Conservation (phyloP, 23 tunicate genomes). For the Ascidia mentula region DNA sequence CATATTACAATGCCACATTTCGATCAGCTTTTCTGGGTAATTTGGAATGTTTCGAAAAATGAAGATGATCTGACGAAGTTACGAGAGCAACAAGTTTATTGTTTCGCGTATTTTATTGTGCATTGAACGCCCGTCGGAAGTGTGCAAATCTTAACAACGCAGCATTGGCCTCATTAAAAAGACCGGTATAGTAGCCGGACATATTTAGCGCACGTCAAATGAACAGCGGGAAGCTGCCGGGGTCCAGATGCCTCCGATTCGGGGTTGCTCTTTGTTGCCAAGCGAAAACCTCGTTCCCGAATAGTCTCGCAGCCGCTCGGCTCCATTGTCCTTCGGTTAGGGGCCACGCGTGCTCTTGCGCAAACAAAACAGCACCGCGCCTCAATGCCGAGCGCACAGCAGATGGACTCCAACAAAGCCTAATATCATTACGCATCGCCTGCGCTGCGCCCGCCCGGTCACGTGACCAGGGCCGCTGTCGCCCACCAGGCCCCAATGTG, state of each 20-base stretch:
- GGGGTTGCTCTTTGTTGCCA: not conserved
- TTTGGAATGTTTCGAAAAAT: no score
- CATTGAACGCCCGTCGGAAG: no score
- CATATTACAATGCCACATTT: no score
- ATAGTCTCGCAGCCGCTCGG: not conserved
- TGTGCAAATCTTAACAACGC: no score
- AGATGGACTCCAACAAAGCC: constrained; percentile 3
- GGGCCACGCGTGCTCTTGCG: not conserved
- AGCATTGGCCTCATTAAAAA: not conserved
- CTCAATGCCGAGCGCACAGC: not conserved
- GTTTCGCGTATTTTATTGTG: no score
- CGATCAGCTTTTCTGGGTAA: no score
- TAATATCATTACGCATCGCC: constrained; percentile 5
- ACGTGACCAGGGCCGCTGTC: not conserved
- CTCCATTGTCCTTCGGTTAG: not conserved
- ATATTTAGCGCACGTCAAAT: constrained; percentile 8
- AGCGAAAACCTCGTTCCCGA: not conserved
- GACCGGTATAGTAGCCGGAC: not conserved
- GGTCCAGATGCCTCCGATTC: not conserved
- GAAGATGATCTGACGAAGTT: no score
- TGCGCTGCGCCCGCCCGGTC: not conserved
- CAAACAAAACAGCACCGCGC: not conserved
- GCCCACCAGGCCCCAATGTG: constrained; percentile 1
- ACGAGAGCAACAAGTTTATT: no score
- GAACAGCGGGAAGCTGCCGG: not conserved